Evolutionary conservation across 2,797 vertebrate genomes (phyloP).

Genomic region (Lophius americanus): DNA sequence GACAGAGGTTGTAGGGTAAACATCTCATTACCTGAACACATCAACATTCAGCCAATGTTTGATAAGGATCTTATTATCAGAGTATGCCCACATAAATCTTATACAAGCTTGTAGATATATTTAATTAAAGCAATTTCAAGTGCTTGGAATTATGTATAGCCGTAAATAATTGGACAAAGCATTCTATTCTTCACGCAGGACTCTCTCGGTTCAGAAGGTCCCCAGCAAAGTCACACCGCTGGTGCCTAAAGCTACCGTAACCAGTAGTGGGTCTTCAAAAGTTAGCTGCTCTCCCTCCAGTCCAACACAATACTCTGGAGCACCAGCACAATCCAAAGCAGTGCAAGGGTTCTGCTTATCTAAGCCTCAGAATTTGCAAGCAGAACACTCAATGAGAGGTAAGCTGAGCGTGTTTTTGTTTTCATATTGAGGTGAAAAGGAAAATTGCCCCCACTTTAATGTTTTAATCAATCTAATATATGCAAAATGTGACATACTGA

Average conservation of each 20-base stretch:
- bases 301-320: conserved; percentile 9
- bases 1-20: background rate
- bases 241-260: conserved; percentile 10
- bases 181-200: conserved; percentile 37
- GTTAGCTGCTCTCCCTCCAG: background rate
- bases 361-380: conserved; percentile 20
- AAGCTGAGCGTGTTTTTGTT: conserved; percentile 3
- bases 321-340: conserved; percentile 13
- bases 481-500: background rate
- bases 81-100: background rate
- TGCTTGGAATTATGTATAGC: background rate
- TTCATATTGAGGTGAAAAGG: background rate
- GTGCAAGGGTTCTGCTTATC: conserved; percentile 7
- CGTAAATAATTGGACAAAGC: background rate
- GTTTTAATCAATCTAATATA: background rate
- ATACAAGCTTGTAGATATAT: background rate
- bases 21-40: background rate
- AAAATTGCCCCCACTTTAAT: background rate
- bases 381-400: conserved; percentile 23
- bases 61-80: background rate
- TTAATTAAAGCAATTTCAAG: background rate
- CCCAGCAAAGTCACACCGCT: background rate
- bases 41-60: background rate
- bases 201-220: conserved; percentile 10
- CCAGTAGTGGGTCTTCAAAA: conserved; percentile 1